phyloP scores from a whole-genome alignment of 2,113 vertebrate genomes.

The Gambusia affinis region DNA sequence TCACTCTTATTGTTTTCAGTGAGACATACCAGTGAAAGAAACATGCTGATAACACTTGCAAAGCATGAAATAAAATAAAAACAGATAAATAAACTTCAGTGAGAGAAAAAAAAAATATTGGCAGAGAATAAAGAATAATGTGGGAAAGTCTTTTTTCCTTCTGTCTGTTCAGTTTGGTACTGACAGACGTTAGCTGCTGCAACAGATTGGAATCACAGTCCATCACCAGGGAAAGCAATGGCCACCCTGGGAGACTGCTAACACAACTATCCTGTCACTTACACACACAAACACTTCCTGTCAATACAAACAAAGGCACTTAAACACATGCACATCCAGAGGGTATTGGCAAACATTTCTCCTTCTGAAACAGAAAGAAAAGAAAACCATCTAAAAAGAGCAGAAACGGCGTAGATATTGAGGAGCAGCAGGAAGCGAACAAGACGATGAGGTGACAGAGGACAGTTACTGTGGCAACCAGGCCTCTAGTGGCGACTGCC shows the following conservation, averaged over 20 bases:
- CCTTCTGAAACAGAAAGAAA: slow-evolving; percentile 53
- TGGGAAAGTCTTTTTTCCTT: neutral
- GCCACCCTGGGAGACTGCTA: slow-evolving; percentile 52
- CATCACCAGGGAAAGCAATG: slow-evolving; percentile 53
- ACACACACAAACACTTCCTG: slow-evolving; percentile 29
- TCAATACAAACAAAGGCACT: neutral
- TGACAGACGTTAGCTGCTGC: slow-evolving; percentile 50
- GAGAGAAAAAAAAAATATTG: neutral
- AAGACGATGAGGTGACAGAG: slow-evolving; percentile 58
- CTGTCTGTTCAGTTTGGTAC: slow-evolving; percentile 29
- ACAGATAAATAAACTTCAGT: neutral
- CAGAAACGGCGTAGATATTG: slow-evolving; percentile 35
- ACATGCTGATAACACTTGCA: neutral
- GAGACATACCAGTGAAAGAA: neutral
- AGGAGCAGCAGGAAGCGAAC: slow-evolving; percentile 50
- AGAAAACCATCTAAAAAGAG: slow-evolving; percentile 19
- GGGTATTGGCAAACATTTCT: slow-evolving; percentile 39
- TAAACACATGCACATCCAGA: neutral
- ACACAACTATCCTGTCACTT: slow-evolving; percentile 33
- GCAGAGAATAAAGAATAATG: neutral
- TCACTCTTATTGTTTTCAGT: neutral
- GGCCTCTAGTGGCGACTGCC: slow-evolving; percentile 61
- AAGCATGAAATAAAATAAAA: neutral
- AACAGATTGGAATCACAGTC: slow-evolving; percentile 54
- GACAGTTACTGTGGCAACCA: slow-evolving; percentile 72